Conservation (phyloP, 2,888 invertebrate genomes). For the Ectemnius cavifrons region DNA sequence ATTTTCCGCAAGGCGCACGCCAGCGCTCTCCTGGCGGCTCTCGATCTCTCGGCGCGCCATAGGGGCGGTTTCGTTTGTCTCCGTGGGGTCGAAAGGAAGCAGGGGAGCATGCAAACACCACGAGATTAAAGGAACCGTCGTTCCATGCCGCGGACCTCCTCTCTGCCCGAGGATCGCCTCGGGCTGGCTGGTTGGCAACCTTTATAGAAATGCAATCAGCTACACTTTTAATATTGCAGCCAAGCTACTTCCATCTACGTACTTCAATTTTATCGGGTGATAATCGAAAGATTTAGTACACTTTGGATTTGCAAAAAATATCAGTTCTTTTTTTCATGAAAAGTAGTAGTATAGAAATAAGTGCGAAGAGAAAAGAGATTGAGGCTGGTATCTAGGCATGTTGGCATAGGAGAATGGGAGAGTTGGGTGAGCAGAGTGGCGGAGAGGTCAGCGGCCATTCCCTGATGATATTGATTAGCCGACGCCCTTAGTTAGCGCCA, state of each 20-base stretch:
- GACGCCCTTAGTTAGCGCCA: conserved; percentile 77
- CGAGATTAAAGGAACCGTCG: conserved; percentile 75
- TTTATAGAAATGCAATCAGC: conserved; percentile 52
- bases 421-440: conserved; percentile 43
- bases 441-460: conserved; percentile 70
- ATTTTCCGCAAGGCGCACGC: conserved; percentile 62
- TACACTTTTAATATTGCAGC: conserved; percentile 55
- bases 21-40: conserved; percentile 39
- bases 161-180: conserved; percentile 53
- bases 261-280: background rate
- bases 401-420: conserved; percentile 6
- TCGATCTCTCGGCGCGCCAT: conserved; percentile 29
- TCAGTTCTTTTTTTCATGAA: no score
- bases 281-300: background rate
- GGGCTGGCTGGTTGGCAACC: conserved; percentile 39
- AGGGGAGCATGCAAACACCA: conserved; percentile 75
- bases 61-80: conserved; percentile 63
- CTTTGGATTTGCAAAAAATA: no score
- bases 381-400: background rate
- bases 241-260: background rate
- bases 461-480: conserved; percentile 77
- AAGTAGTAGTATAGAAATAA: background rate
- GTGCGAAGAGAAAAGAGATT: background rate
- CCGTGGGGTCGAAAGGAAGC: conserved; percentile 53
- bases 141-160: conserved; percentile 56